Conservation (phyloP, 2,888 invertebrate species). For the Panopea generosa region DNA sequence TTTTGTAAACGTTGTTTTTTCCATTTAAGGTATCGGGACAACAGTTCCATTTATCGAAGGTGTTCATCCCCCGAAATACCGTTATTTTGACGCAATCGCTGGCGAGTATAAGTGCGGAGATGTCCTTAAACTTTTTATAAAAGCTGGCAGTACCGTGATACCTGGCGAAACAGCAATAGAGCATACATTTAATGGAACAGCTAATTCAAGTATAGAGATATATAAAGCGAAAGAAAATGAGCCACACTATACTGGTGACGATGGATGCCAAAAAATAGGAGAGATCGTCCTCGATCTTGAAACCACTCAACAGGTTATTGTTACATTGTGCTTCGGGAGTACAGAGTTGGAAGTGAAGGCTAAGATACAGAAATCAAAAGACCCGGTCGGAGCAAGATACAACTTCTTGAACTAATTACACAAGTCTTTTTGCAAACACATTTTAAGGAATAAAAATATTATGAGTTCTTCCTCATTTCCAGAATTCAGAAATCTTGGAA, state of each 20-base stretch:
- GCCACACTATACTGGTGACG: conserved; percentile 35
- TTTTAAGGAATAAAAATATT: too few species aligned
- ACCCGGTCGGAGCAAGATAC: too few species aligned
- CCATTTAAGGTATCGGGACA: conserved; percentile 26
- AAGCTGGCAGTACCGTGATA: conserved; percentile 25
- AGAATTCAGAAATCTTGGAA: too few species aligned
- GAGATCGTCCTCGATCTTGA: neutral
- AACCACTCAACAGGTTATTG: conserved; percentile 23
- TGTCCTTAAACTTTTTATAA: conserved; percentile 33
- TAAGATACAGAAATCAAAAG: conserved; percentile 14
- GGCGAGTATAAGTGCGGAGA: conserved; percentile 37
- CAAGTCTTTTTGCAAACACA: too few species aligned
- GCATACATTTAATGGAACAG: conserved; percentile 21
- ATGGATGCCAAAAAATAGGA: conserved; percentile 25
- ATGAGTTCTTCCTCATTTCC: too few species aligned
- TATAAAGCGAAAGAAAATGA: conserved; percentile 34
- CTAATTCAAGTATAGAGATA: conserved; percentile 34
- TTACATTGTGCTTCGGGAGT: conserved; percentile 44
- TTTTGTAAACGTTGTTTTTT: too few species aligned
- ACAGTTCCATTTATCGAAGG: conserved; percentile 22
- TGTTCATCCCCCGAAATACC: conserved; percentile 14
- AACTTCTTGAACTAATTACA: too few species aligned
- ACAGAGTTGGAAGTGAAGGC: conserved; percentile 49
- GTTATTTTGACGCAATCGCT: too few species aligned
- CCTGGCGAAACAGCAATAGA: conserved; percentile 26